A percentile compares a stretch with the other conserved stretches of the same genome.
Evolutionary conservation across 1,140 invertebrate genomes (phyloP).

Genomic region (Atta cephalotes): DNA sequence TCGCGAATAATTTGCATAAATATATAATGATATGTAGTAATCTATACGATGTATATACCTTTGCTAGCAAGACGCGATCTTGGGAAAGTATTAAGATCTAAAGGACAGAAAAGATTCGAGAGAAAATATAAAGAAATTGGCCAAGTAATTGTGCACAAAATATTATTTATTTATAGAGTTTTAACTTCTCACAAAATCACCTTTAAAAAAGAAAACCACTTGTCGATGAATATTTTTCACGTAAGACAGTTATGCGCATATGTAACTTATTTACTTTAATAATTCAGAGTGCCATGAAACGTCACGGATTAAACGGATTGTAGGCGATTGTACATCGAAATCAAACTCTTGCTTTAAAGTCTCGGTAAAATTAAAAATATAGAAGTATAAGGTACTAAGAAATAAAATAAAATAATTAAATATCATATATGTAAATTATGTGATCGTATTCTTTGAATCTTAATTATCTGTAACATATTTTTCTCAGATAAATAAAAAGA

Average conservation of each 20-base stretch:
- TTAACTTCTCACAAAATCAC: neutral
- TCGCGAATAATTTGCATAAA: constrained; percentile 37
- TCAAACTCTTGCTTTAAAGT: neutral
- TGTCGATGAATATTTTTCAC: neutral
- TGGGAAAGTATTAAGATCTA: constrained; percentile 5
- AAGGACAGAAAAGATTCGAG: neutral
- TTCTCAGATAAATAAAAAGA: neutral
- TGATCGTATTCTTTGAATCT: neutral
- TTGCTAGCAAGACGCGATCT: neutral
- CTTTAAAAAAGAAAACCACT: neutral
- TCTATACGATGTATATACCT: neutral
- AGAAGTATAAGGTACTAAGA: no score
- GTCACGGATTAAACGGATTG: no score
- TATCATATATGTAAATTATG: neutral
- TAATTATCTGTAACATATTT: neutral
- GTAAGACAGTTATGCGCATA: neutral
- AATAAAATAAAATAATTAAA: neutral
- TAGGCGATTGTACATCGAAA: neutral
- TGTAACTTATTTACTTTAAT: neutral
- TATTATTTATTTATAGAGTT: neutral
- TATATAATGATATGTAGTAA: constrained; percentile 2
- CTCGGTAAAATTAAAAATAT: neutral
- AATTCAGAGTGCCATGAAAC: neutral
- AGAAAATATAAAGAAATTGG: neutral
- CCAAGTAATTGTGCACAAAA: neutral